Conservation (phyloP, 37 sponge, comb jelly and placozoan species). For the Halisarca cf. caerulea region DNA sequence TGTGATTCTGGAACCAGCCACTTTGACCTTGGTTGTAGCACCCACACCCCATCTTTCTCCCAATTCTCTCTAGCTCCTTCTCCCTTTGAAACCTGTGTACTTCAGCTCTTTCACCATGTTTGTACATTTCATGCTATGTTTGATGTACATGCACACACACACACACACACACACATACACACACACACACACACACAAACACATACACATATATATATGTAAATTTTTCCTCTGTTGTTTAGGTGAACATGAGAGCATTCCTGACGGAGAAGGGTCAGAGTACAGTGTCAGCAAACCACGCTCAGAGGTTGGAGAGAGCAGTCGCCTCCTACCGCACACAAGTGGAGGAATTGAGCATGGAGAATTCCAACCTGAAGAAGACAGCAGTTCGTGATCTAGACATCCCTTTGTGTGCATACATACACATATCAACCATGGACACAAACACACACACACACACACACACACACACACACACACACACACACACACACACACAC, state of each 20-base stretch:
- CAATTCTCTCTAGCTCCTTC: too few relatives aligned
- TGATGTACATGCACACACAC: too few relatives aligned
- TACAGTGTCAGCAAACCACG: slow-evolving; percentile 41
- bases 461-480: background rate
- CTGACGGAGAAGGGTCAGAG: slow-evolving; percentile 1
- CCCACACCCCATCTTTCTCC: too few relatives aligned
- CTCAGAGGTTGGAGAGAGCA: slow-evolving; percentile 54
- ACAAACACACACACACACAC: background rate
- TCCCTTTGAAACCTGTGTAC: too few relatives aligned
- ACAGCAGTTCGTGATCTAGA: background rate
- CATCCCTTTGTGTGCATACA: background rate
- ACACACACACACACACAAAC: too few relatives aligned
- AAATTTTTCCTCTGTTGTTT: background rate
- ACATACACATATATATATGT: too few relatives aligned
- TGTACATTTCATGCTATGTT: too few relatives aligned
- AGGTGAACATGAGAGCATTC: slow-evolving; percentile 10
- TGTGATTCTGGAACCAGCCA: too few relatives aligned
- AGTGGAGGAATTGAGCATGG: background rate
- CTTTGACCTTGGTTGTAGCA: too few relatives aligned
- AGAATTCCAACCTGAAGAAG: background rate
- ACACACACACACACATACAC: too few relatives aligned
- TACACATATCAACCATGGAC: too few relatives aligned
- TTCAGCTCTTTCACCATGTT: too few relatives aligned
- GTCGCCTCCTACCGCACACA: background rate
- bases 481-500: slow-evolving; percentile 9